Base-by-base conservation (phyloP, 1,140 invertebrate genomes). In the Coelopa frigida region DNA sequence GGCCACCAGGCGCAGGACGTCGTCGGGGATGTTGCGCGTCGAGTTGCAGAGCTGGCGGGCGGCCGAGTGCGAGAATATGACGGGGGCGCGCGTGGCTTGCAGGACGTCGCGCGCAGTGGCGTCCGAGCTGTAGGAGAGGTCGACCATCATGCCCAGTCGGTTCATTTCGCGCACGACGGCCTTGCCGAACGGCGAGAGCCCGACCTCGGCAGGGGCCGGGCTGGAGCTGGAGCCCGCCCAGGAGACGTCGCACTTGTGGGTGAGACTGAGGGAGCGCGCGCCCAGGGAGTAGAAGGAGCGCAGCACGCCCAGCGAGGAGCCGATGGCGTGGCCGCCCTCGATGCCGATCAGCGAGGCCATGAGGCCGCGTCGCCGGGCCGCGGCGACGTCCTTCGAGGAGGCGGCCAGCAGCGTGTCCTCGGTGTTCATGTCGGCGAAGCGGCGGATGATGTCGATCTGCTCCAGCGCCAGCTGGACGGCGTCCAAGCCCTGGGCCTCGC, bases 11-110 rank as follows among this genome's bases (percentile, higher is more conserved):
- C 80, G 73, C 8, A 95, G 72, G 10, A 94, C 78, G 43, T 89
- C 84, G 61, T 96, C 90, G 31, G 87, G 87, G 18, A 94, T 88
- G 62, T 95, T 95, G 44, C 89, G 75, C 27, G 84, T 82, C 18
- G 87, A 87, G 66, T 92, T 90, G 71, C 90, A 94, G 12, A 93
- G 70, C 15, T 83, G 78, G 47, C 83, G 84, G 2, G 89, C 90
- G 2, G 85, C 86, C 14, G 89, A 93, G 70, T 95, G 91, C 20
- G 89, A 93, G 71, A 91, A 96, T 51, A 96, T 90, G 40, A 94
- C 88, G 1, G 92, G 92, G 0, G 91, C 90, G 50, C 82, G 78
- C 3, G 87, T 84, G 10, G 83, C 79, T 45, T 82, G 78, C n/a
- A 95, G 70, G 3, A 87, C 86, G 59, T 90, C 89, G 29, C 79